Evolutionary conservation across 2,113 vertebrate species (phyloP).

Genomic region (Coregonus clupeaformis): DNA sequence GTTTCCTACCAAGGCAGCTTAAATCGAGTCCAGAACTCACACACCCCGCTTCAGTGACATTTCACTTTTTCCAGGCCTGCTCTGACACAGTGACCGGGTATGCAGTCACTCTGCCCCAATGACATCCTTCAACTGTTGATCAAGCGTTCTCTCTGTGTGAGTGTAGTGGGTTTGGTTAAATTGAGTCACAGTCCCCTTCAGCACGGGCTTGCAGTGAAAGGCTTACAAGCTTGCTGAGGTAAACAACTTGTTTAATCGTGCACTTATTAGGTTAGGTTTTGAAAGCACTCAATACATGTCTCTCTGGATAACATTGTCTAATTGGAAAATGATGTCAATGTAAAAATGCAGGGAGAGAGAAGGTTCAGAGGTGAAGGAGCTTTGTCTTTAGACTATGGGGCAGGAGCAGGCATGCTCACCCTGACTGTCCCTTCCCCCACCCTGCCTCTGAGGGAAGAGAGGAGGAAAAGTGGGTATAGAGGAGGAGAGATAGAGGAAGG

Average conservation of each 20-base stretch:
- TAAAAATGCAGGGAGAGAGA: background rate
- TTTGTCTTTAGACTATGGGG: background rate
- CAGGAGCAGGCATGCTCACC: background rate
- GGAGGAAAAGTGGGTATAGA: background rate
- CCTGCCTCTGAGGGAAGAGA: background rate
- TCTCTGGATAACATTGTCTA: background rate
- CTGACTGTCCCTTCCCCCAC: background rate
- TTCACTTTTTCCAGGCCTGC: no score
- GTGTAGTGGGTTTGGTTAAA: background rate
- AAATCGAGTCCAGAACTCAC: no score
- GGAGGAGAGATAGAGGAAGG: no score
- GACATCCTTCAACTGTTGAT: no score
- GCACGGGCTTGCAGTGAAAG: background rate
- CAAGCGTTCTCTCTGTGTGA: background rate
- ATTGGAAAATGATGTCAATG: background rate
- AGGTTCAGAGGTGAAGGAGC: background rate
- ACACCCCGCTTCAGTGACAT: no score
- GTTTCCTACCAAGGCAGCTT: no score
- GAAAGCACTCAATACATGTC: background rate
- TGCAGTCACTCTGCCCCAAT: no score
- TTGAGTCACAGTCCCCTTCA: background rate
- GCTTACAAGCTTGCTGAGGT: background rate
- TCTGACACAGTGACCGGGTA: no score
- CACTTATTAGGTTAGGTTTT: background rate
- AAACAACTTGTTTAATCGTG: background rate